Base-by-base conservation (phyloP, 2,888 invertebrate species). In the Chymomyza procnemis region DNA sequence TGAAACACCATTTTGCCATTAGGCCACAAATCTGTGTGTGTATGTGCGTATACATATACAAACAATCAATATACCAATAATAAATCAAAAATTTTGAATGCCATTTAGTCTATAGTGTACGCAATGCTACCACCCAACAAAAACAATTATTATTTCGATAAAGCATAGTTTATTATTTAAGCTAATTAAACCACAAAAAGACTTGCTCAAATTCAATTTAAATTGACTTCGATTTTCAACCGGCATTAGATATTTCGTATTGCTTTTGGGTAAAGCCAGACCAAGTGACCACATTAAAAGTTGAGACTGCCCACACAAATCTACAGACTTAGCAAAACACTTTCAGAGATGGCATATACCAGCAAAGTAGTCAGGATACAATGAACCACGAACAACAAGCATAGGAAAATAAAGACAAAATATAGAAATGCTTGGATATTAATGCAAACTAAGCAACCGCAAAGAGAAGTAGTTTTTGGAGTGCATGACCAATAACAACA, bases 91-190 rank as follows among this genome's bases (percentile, higher is more conserved):
- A 86, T 80, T 82, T 86, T 84, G 69, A 57, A 16, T 61, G 68
- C 26, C 67, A 71, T 76, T 79, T 72, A 64, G n/a, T n/a, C 68
- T 71, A 60, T 22, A 61, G 34, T 41, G 50, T 58, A 47, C 12
- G 14, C 19, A 61, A 26, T 18, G 8, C 6, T 21, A 52, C n/a
- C n/a, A 50, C 34, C 47, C 21, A 46, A 61, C n/a, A 14, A 18
- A 52, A 52, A 16, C 50, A 69, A 69, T 67, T 61, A 69, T 81
- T 78, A 87, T 83, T 77, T 83, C 80, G 41, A 67, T 69, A 83
- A 87, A 87, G 74, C 77, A 72, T 74, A 73, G 87, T 87, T 85
- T 87, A 85, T 85, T 79, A 87, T 83, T 85, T 65, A 87, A 79
- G 83, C 87, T 87, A 79, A 83, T 85, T 84, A 73, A 61, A 41